phyloP scores from a whole-genome alignment of 2,113 vertebrate genomes.

The Ptilorrhoa leucosticta region DNA sequence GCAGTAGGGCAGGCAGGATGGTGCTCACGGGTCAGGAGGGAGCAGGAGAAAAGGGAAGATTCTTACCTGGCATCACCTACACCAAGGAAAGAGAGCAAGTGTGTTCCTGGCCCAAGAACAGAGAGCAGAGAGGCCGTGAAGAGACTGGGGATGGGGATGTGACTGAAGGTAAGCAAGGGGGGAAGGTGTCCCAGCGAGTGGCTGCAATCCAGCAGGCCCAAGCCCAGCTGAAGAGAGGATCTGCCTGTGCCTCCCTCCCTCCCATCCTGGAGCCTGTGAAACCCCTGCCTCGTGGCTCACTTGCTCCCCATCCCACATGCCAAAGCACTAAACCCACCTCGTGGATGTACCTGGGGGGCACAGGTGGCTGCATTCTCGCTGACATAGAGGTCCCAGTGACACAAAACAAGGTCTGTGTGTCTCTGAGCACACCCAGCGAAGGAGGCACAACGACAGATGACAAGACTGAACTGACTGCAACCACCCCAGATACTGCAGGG shows the following conservation, averaged over 20 bases:
- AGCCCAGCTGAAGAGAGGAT: neutral
- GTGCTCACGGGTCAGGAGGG: neutral
- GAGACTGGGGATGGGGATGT: neutral
- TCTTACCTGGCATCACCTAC: neutral
- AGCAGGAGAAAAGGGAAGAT: neutral
- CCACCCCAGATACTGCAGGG: neutral
- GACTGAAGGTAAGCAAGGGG: neutral
- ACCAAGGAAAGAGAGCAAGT: neutral
- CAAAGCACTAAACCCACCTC: neutral
- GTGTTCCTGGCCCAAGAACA: neutral
- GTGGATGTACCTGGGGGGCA: neutral
- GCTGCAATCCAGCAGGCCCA: neutral
- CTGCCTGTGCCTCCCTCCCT: neutral
- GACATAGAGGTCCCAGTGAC: neutral
- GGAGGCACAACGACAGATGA: neutral
- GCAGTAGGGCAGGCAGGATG: neutral
- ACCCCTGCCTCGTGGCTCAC: neutral
- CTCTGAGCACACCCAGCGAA: neutral
- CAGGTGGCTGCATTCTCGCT: neutral
- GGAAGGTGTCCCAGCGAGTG: slow-evolving; percentile 1
- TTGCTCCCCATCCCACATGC: accelerated
- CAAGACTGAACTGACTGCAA: neutral
- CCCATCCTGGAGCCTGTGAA: neutral
- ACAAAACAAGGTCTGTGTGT: neutral
- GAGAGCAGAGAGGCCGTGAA: neutral